phyloP scores from a whole-genome alignment of 2,113 vertebrate species.

The Motacilla alba region DNA sequence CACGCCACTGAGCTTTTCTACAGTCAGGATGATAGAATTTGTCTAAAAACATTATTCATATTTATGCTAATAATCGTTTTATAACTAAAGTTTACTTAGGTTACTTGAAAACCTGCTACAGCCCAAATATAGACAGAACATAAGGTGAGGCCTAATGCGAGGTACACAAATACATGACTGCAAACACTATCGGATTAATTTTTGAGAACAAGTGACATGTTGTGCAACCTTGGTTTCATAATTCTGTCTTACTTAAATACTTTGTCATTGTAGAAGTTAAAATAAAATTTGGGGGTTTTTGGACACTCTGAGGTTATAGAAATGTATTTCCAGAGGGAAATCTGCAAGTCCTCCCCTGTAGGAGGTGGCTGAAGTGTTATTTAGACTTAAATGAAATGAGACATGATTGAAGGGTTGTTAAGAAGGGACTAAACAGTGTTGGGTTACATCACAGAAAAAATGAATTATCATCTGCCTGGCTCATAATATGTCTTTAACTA shows the following conservation, averaged over 20 bases:
- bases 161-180: not conserved
- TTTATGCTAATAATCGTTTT: slow-evolving; percentile 50
- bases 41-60: not conserved
- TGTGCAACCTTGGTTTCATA: slow-evolving; percentile 35
- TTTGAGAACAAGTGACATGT: slow-evolving; percentile 23
- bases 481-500: not conserved
- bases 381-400: slow-evolving; percentile 29
- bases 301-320: slow-evolving; percentile 7
- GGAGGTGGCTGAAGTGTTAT: slow-evolving; percentile 54
- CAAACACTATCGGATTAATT: not conserved
- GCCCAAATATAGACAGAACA: slow-evolving; percentile 28
- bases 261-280: slow-evolving; percentile 13
- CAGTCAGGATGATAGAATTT: not conserved
- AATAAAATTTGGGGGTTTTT: not conserved
- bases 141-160: slow-evolving; percentile 31
- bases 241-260: slow-evolving; percentile 6
- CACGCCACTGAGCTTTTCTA: not conserved
- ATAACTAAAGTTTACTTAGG: slow-evolving; percentile 31
- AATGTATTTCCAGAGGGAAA: slow-evolving; percentile 36
- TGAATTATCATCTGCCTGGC: not conserved
- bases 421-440: slow-evolving; percentile 23
- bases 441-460: slow-evolving; percentile 26
- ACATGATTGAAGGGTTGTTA: slow-evolving; percentile 60
- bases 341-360: slow-evolving; percentile 40
- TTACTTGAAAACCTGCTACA: slow-evolving; percentile 22